Evolutionary conservation across 2,797 vertebrate genomes (phyloP), one percentile per base, ranked within the genome.

Genomic region (Denticeps clupeoides): DNA sequence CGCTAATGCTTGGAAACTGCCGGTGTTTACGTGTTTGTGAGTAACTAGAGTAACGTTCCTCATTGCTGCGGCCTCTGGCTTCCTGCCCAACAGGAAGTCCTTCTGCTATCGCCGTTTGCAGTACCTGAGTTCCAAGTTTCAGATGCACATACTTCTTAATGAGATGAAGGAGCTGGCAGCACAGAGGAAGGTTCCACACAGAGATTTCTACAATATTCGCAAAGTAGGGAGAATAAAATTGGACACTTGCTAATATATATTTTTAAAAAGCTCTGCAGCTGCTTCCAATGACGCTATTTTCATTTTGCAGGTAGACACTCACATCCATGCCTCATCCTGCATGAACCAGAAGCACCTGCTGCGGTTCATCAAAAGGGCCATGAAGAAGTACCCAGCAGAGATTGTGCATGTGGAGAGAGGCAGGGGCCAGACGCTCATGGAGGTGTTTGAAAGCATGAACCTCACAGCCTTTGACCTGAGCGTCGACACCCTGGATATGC

Each of bases 281-380:
- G 4, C 2, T 43, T n/a, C 24, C 10, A 24, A 25, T 48, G 31
- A 24, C 11, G 12, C 40, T 26, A 1, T 53, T 3, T 54, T n/a
- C 15, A 10, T 4, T 21, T 45, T 31, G 1, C 51, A 91, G 89
- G 88, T 89, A 59, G 89, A 91, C 67, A 91, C 89, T 0, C 89
- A 91, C 27, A 90, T 91, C 70, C 89, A 90, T 0, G 89, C 88
- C 2, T 87, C 89, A 1, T 88, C 87, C 60, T 89, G 87, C 63
- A 91, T 91, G 89, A 91, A 86, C 61, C 88, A 90, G 75, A 90
- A 89, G 48, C 87, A 91, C 55, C 56, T 91, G 43, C 56, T 90
- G 54, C 79, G 83, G 41, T 90, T 91, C 46, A 91, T 91, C 58
- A 87, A 90, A 62, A 80, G 84, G 60, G 89, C 87, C 0, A 88